phyloP scores from a whole-genome alignment of 2,113 vertebrate genomes.

The Aplodontia rufa region DNA sequence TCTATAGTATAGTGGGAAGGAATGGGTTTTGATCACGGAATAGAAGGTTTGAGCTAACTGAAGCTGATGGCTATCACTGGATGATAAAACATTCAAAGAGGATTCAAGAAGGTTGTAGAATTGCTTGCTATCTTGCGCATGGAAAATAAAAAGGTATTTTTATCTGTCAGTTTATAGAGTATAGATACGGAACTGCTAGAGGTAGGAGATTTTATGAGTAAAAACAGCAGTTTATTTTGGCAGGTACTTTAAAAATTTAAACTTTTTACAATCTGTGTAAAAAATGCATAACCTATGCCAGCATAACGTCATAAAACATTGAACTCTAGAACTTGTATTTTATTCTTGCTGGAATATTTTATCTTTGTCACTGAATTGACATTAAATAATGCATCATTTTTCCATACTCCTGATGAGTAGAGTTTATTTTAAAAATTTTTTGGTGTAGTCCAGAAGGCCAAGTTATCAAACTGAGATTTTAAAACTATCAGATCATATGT shows the following conservation, averaged over 20 bases:
- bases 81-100: not conserved
- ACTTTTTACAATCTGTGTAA: not conserved
- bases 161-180: not conserved
- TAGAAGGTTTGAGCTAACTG: conserved; percentile 35
- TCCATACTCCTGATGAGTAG: not conserved
- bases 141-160: not conserved
- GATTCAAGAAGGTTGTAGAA: not conserved
- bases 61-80: not conserved
- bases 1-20: not conserved
- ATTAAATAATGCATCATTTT: conserved; percentile 14
- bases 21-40: not conserved
- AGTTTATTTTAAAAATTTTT: conserved; percentile 58
- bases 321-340: conserved; percentile 33
- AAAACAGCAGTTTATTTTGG: conserved; percentile 42
- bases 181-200: not conserved
- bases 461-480: not conserved
- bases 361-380: conserved; percentile 8
- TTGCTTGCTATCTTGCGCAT: conserved; percentile 15
- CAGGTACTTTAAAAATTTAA: conserved; percentile 31
- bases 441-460: not conserved
- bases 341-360: conserved; percentile 36
- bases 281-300: not conserved
- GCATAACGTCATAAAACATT: conserved; percentile 14
- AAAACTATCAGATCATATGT: not conserved
- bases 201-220: not conserved